Evolutionary conservation across 2,888 invertebrate species (phyloP), one percentile per base, ranked within the genome.

Genomic region (Drosophila picticornis): DNA sequence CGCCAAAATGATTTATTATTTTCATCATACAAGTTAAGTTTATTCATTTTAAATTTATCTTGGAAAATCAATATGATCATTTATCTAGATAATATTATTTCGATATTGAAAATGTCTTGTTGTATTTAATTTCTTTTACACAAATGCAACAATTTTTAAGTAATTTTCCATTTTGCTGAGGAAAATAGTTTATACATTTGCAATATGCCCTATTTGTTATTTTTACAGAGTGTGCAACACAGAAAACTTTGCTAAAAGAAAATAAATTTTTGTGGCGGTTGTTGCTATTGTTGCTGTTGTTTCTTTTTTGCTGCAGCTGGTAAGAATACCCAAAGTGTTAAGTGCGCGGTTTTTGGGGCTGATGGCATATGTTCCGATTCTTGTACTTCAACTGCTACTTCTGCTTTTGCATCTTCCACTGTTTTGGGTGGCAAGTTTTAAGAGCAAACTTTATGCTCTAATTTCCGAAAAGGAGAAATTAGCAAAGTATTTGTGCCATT

Each of bases 401-500:
- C 36, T 29, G 34, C 16, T 13, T 32, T 32, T 38, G 27, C 38
- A 38, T 69, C 59, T 52, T 53, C 55, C 65, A 56, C 52, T 38
- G 55, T 57, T 61, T 65, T 66, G 56, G 53, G 62, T 68, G 40
- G 61, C 60, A 86, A 86, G 81, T 84, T 90, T 84, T 84, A 83
- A 84, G 84, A 86, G 77, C 75, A 58, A 86, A 87, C 75, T 86
- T 86, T 86, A 86, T 86, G 85, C 85, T 86, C 85, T 87, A 86
- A 86, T 86, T 86, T 86, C 85, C 85, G 85, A 78, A 83, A 85
- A 83, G 83, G 85, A 87, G 85, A 88, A 88, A 88, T 88, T 88
- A 88, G 88, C 83, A 83, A 88, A 88, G 84, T 86, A 87, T 85
- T 85, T 87, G 76, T 81, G 71, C 83, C 85, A 87, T 83, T 83